phyloP scores from a whole-genome alignment of 2,113 vertebrate species.

The Chauna torquata region DNA sequence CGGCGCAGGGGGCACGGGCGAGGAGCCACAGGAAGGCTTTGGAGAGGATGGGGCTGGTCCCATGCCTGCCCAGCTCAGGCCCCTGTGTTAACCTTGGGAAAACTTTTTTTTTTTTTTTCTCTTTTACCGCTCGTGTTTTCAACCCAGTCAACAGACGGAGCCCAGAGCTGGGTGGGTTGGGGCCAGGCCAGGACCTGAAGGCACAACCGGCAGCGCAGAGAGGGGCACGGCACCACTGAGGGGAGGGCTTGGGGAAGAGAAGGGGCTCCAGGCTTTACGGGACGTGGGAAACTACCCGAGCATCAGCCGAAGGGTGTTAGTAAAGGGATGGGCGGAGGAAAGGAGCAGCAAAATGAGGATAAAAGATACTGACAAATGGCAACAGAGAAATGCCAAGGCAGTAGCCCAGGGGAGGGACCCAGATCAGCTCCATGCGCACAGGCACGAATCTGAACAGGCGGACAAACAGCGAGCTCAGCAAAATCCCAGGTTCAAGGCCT shows the following conservation, averaged over 20 bases:
- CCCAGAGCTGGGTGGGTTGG: neutral
- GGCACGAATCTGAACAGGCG: neutral
- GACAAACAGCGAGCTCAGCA: neutral
- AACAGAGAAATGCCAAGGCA: neutral
- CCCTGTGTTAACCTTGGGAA: neutral
- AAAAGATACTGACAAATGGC: neutral
- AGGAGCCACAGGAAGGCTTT: too few relatives aligned
- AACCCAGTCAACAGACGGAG: too few relatives aligned
- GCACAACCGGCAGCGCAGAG: neutral
- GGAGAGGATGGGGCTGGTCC: too few relatives aligned
- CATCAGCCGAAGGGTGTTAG: neutral
- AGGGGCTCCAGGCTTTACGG: accelerated
- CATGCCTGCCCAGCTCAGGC: neutral
- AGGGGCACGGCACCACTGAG: neutral
- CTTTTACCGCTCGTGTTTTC: accelerated
- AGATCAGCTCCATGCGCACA: neutral
- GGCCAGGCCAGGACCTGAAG: neutral
- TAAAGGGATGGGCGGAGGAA: neutral
- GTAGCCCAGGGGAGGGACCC: neutral
- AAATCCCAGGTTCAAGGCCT: neutral
- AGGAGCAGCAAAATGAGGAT: neutral
- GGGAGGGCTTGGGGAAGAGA: neutral
- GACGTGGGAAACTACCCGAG: accelerated
- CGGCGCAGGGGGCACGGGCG: too few relatives aligned
- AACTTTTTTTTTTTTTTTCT: neutral